Evolutionary conservation across 2,797 vertebrate genomes (phyloP), one percentile per base, ranked within the genome.

Genomic region (Gobio occitaniae): DNA sequence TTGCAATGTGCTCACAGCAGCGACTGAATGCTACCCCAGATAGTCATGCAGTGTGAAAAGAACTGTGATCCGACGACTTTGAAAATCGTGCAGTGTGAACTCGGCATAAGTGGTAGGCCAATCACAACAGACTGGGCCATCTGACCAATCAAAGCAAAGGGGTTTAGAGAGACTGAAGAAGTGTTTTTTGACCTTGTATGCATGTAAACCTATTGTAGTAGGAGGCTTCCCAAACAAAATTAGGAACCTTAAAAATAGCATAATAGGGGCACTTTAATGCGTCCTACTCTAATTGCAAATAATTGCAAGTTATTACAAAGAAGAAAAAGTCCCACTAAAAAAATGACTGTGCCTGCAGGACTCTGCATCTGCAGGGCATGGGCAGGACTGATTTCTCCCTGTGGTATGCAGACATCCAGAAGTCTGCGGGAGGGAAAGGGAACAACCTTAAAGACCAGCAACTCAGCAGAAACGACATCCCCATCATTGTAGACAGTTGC

Each of bases 401-500:
- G 0, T 99, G 98, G 98, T 97, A 94, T 21, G 0, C 90, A 0
- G 97, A 98, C 93, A 98, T 99, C 89, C 96, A 95, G 90, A 95
- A 95, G 0, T 97, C 97, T 0, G 97, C 98, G 0, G 97, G 97
- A 0, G 97, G 98, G 0, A 95, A 96, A 12, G 97, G 97, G 0
- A 98, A 98, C 0, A 92, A 96, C 0, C 93, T 99, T 88, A 93
- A 96, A 72, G 97, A 99, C 76, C 98, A 99, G 92, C 98, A 99
- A 94, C 96, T 99, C 90, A 99, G 97, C 93, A 91, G 98, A 0
- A 96, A 94, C 2, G 97, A 98, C 93, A 98, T 99, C 86, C 98
- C 98, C 89, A 99, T 99, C 92, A 98, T 99, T 0, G 97, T 99
- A 89, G 97, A 99, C 91, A 97, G 98, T 94, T 99, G 98, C 92